Base-by-base conservation (phyloP, 2,888 invertebrate genomes). In the Rhingia campestris region DNA sequence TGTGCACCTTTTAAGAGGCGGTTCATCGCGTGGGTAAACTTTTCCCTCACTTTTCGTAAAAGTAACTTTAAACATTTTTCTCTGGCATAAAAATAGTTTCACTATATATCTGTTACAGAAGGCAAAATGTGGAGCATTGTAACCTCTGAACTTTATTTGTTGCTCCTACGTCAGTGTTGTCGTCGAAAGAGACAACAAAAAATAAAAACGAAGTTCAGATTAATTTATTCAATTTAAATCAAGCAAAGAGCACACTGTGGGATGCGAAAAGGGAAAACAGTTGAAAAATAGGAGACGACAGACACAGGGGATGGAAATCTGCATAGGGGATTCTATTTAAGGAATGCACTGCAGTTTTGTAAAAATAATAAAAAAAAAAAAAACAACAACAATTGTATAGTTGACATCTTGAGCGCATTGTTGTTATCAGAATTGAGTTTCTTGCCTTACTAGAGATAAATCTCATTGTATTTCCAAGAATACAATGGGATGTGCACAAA, bases 141-240 rank as follows among this genome's bases (percentile, higher is more conserved):
- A 67, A 75, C 75, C 75, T 75, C 67, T 75, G 67, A 66, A 75
- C 75, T 67, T 75, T 66, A 2, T 22, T 22, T 22, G 51, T 53
- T 59, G 58, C 43, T 35, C n/a, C 1, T 59, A 59, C 45, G 51
- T 66, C 66, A 66, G 45, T 12, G 12, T 41, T 58, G 66, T 30
- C 56, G 64, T 41, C 56, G 35, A 53, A 30, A 14, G 35, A 33
- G 30, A 45, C 30, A n/a, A 45, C 12, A n/a, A 6, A 3, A 63
- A 45, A 45, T 47, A 47, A 30, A 33, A 41, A 6, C 41, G 6
- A 37, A 75, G 75, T 75, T 75, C 67, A 75, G 51, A 75, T 53
- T 75, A 75, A 75, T 75, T 75, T 75, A 75, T 75, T 75, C 75
- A 59, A 67, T 75, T 75, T 67, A 59, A 51, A 51, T 67, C 32